Evolutionary conservation across 1,140 invertebrate genomes (phyloP).

Genomic region (Lordiphosa clarofinis): DNA sequence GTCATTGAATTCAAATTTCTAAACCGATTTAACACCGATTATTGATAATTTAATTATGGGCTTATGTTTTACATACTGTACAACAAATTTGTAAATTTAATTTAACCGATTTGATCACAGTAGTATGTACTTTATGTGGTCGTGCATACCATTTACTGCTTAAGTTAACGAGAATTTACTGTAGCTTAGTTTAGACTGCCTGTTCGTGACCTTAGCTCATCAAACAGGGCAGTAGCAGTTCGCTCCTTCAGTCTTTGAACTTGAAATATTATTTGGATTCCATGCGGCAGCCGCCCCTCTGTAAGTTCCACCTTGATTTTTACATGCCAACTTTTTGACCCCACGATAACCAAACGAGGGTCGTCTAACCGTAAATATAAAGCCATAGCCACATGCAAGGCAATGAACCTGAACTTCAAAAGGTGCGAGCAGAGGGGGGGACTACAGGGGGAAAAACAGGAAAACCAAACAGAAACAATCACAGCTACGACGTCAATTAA

Average conservation of each 20-base stretch:
- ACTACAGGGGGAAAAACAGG: not conserved
- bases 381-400: slow-evolving; percentile 55
- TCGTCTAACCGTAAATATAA: slow-evolving; percentile 52
- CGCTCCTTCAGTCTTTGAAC: slow-evolving; percentile 42
- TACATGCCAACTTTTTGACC: slow-evolving; percentile 7
- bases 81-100: too few relatives aligned
- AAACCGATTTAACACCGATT: too few relatives aligned
- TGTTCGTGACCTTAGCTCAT: slow-evolving; percentile 53
- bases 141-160: too few relatives aligned
- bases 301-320: slow-evolving; percentile 13
- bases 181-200: slow-evolving; percentile 12
- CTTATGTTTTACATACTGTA: too few relatives aligned
- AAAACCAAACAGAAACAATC: slow-evolving; percentile 26
- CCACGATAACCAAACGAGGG: slow-evolving; percentile 9
- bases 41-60: too few relatives aligned
- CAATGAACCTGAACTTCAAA: slow-evolving; percentile 72
- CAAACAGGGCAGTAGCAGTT: slow-evolving; percentile 2
- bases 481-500: slow-evolving; percentile 43
- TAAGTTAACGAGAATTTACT: not conserved
- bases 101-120: too few relatives aligned
- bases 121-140: too few relatives aligned
- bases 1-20: too few relatives aligned
- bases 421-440: not conserved
- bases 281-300: slow-evolving; percentile 10
- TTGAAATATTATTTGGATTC: slow-evolving; percentile 39